Evolutionary conservation across 2,113 vertebrate genomes (phyloP).

Genomic region (Sceloporus undulatus): DNA sequence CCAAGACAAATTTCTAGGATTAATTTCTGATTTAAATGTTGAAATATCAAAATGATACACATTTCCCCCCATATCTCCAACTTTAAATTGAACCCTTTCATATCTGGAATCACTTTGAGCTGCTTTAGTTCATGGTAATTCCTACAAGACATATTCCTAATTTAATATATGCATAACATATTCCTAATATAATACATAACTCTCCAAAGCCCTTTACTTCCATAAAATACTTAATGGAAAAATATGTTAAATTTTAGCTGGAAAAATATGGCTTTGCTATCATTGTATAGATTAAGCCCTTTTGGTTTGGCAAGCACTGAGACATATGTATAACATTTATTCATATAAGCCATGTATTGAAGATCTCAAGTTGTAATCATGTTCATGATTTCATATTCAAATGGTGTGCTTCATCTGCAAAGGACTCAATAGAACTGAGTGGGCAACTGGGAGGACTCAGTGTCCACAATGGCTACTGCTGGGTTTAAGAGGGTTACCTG

Average conservation of each 20-base stretch:
- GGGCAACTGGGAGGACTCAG: too few relatives aligned
- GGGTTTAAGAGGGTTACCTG: too few relatives aligned
- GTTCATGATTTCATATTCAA: background rate
- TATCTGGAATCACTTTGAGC: constrained; percentile 13
- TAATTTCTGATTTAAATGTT: background rate
- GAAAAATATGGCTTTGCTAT: constrained; percentile 18
- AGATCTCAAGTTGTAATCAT: background rate
- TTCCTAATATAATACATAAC: constrained; percentile 16
- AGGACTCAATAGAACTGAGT: too few relatives aligned
- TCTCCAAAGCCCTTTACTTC: constrained; percentile 9
- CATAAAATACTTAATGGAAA: constrained; percentile 6
- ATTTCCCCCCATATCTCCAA: background rate
- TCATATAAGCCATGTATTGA: background rate
- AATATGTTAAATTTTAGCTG: background rate
- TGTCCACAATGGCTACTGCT: too few relatives aligned
- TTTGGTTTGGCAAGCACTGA: background rate
- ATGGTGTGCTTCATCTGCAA: too few relatives aligned
- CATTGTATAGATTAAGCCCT: constrained; percentile 12
- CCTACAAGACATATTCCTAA: background rate
- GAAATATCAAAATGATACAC: background rate
- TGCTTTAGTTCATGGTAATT: constrained; percentile 1
- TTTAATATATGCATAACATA: constrained; percentile 1
- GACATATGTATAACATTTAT: background rate
- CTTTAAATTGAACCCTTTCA: background rate
- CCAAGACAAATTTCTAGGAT: background rate